phyloP scores from a whole-genome alignment of 2,797 vertebrate genomes.

The Myoxocephalus aenaeus region DNA sequence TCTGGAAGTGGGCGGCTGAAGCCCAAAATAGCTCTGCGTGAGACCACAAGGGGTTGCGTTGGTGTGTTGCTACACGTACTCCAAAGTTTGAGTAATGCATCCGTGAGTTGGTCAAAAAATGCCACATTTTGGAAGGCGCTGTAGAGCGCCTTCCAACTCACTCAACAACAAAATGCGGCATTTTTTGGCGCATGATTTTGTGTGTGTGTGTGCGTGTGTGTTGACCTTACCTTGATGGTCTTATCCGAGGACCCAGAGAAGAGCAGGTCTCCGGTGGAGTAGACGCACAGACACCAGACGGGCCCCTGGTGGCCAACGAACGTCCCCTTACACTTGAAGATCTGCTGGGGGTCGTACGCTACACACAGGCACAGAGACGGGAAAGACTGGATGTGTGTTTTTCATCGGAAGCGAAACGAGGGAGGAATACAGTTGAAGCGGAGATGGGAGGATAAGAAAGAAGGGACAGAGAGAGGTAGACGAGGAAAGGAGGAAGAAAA shows the following conservation, averaged over 20 bases:
- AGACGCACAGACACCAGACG: conserved; percentile 98
- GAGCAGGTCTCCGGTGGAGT: conserved; percentile 97
- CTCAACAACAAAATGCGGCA: neutral
- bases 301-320: conserved; percentile 99
- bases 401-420: neutral
- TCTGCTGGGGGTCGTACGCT: conserved; percentile 99
- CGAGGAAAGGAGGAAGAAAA: neutral
- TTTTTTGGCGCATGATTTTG: neutral
- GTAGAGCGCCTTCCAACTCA: too few relatives aligned
- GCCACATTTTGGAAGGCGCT: too few relatives aligned
- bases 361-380: conserved; percentile 41
- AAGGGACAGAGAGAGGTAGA: neutral
- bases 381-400: conserved; percentile 6
- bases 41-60: neutral
- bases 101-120: neutral
- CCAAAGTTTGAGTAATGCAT: neutral
- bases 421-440: neutral
- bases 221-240: conserved; percentile 92
- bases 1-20: neutral
- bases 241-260: conserved; percentile 99
- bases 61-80: neutral
- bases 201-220: neutral
- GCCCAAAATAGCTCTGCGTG: conserved; percentile 11
- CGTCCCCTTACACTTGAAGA: conserved; percentile 99
- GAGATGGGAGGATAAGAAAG: neutral